Evolutionary conservation across 2,888 invertebrate genomes (phyloP), one percentile per base, ranked within the genome.

Genomic region (Rhamnusium bicolor): DNA sequence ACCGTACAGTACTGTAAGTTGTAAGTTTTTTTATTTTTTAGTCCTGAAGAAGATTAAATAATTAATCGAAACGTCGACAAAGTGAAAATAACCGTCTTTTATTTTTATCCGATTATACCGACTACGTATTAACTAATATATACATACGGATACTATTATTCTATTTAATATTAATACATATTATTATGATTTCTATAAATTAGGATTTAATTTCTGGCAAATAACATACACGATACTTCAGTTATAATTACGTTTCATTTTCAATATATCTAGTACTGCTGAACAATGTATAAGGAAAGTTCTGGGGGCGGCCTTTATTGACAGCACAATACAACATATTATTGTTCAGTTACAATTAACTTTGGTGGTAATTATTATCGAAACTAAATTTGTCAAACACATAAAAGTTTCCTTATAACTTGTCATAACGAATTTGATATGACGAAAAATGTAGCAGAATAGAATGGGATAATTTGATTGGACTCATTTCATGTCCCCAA

Each of bases 381-480:
- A 18, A 54, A 54, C 56, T 46, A 27, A 27, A 54, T 62, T 58
- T 58, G 51, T 18, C 65, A 66, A 61, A 53, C 62, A 51, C 65
- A 63, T 67, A 54, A 73, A 77, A 77, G 47, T 76, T 71, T 69
- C 68, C 74, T 72, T 71, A 29, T 67, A 73, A 72, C 75, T 75
- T 71, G 71, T 73, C 75, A 47, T 53, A 75, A 71, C 75, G 66
- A 71, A 72, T 73, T 73, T 62, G 71, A 71, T 65, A 66, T 67
- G 66, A 74, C 69, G 74, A 72, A 77, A 71, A 72, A 71, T 70
- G 65, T 71, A 69, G 54, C 65, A 73, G 73, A 72, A 74, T 72
- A 58, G 46, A 69, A 68, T 67, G 54, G 65, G 76, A 77, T 79
- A 76, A 79, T 80, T 79, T 76, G 79, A 79, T 81, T 76, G 76